phyloP scores from a whole-genome alignment of 2,888 invertebrate species.

The Plemyria rubiginata region DNA sequence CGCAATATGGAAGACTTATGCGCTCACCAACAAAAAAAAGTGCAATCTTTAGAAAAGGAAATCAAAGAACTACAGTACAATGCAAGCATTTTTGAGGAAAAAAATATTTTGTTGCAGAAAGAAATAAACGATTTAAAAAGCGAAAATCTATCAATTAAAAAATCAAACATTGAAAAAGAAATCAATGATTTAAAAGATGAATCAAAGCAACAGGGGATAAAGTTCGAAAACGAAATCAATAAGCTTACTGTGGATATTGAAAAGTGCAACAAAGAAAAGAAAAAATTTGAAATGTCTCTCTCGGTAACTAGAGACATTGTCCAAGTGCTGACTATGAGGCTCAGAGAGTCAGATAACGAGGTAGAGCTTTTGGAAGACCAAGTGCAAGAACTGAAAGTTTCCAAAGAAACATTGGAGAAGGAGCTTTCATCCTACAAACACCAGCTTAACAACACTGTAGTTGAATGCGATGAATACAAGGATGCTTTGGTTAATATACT shows the following conservation, averaged over 20 bases:
- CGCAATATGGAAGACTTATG: constrained; percentile 69
- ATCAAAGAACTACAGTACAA: constrained; percentile 65
- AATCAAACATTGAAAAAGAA: constrained; percentile 56
- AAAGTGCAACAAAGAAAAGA: constrained; percentile 78
- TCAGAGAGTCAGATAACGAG: constrained; percentile 85
- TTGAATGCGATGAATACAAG: constrained; percentile 78
- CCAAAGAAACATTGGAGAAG: constrained; percentile 67
- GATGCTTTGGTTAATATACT: constrained; percentile 77
- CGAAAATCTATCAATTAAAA: constrained; percentile 64
- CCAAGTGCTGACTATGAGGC: constrained; percentile 83
- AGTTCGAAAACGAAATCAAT: constrained; percentile 75
- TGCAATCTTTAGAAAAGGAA: constrained; percentile 67
- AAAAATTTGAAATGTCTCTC: constrained; percentile 85
- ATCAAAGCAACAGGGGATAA: constrained; percentile 64
- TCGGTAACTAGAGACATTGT: constrained; percentile 84
- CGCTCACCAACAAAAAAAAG: constrained; percentile 63
- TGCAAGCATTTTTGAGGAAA: constrained; percentile 61
- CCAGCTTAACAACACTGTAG: constrained; percentile 63
- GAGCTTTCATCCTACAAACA: constrained; percentile 69
- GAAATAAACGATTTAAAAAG: constrained; percentile 62
- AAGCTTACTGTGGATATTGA: constrained; percentile 75
- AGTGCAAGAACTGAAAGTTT: constrained; percentile 59
- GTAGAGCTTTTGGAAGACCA: constrained; percentile 82
- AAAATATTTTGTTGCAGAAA: constrained; percentile 58
- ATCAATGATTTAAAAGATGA: constrained; percentile 67